Evolutionary conservation across 2,113 vertebrate genomes (phyloP), one percentile per base, ranked within the genome.

Genomic region (Sinocyclocheilus maitianheensis): DNA sequence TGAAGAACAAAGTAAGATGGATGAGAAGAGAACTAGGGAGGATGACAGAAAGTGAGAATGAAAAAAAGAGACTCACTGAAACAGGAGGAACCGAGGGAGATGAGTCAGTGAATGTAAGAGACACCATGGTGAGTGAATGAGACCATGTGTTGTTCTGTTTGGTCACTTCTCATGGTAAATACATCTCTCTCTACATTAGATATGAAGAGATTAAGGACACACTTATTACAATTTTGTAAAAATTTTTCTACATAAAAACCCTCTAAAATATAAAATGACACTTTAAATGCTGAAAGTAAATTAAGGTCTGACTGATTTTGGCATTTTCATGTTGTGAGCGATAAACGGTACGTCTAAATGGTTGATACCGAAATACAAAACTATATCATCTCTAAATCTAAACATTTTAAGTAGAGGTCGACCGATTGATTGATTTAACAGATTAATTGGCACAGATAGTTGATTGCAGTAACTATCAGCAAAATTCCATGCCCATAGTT

Each of bases 51-150:
- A 16, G 58, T 3, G 37, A 53, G 83, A 34, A 16, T 16, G 43
- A 46, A 9, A 85, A 26, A 18, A 0, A 43, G 3, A 40, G 71
- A 22, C 37, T 22, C 11, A 3, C 65, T 43, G 40, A 65, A 22
- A n/a, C 18, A 26, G 24, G 30, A 26, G 92, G 18, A 86, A 11
- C 13, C 6, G 18, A 65, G 89, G 90, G 88, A 60, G 87, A 89
- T 88, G 88, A 91, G 90, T 86, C 92, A 91, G 84, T 85, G 10
- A 87, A 43, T 43, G 16, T 77, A 87, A 77, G 63, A 87, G 63
- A 83, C 69, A 76, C 77, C 76, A 48, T 14, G 79, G 80, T 86
- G 85, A 85, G 74, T 87, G 43, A 46, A 46, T 46, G 10, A 46
- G 43, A 46, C 43, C 40, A 40, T 46, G 46, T 48, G 85, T 26